Conservation (phyloP, 2,797 vertebrate genomes). For the Sphenopsis melanotis region DNA sequence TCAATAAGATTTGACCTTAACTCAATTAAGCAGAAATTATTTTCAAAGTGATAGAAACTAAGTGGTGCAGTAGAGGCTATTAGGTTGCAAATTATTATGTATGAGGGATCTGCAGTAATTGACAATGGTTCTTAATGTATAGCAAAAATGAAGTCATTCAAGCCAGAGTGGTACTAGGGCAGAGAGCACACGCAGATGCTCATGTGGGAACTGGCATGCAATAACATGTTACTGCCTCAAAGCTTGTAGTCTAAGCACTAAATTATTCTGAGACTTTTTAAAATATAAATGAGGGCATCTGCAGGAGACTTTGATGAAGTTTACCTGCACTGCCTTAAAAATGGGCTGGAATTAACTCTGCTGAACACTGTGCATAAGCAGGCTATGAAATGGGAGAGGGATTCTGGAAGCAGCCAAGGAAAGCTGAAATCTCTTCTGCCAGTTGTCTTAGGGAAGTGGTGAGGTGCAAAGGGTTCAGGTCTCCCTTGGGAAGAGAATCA, state of each 20-base stretch:
- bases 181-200: background rate
- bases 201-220: background rate
- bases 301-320: background rate
- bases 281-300: background rate
- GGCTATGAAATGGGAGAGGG: rapidly evolving
- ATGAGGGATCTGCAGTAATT: conserved; percentile 2
- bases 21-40: conserved; percentile 55
- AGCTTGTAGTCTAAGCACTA: background rate
- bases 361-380: background rate
- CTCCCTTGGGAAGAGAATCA: background rate
- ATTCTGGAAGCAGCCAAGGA: background rate
- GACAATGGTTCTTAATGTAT: background rate
- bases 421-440: background rate
- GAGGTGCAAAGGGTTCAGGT: rapidly evolving
- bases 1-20: conserved; percentile 48
- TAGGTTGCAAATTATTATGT: conserved; percentile 36
- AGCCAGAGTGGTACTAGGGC: background rate
- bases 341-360: background rate
- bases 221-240: background rate
- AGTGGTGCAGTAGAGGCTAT: background rate
- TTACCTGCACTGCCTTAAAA: background rate
- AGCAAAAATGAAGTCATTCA: background rate
- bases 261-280: background rate
- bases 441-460: background rate
- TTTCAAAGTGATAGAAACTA: conserved; percentile 51